Evolutionary conservation across 2,797 vertebrate genomes (phyloP), one percentile per base, ranked within the genome.

Genomic region (Oreonectes daqikongensis): DNA sequence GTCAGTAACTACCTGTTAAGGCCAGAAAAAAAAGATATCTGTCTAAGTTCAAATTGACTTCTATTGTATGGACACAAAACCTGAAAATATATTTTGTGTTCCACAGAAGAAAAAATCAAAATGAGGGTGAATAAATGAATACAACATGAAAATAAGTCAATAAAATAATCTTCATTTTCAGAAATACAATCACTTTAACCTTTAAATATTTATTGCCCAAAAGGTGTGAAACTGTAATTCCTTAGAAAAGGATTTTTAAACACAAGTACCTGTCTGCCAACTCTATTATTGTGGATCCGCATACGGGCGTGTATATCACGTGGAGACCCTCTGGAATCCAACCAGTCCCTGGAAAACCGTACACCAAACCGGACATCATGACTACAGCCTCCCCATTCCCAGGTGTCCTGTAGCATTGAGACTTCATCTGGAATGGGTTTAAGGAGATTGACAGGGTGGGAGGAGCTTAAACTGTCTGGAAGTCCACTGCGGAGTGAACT

Each of bases 301-400:
- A 96, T 97, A 75, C 95, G 93, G 61, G 96, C 95, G 6, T 96
- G 95, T 86, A 97, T 97, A 80, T 98, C 96, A 69, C 95, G 91
- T 14, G 95, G 92, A 78, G 95, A 95, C 53, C 95, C 95, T 2
- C 94, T 91, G 78, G 95, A 95, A 87, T 97, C 95, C 32, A 98
- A 91, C 92, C 96, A 98, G 84, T 97, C 95, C 55, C 94, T 91
- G 84, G 96, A 95, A 87, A 98, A 97, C 82, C 94, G 95, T 73
- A 97, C 94, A 42, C 94, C 96, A 63, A 96, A 96, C 55, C 93
- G 92, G 73, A 94, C 87, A 69, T 98, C 94, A 5, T 96, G 95
- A 81, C 94, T 96, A 87, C 96, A 98, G 80, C 95, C 96, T 24
- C 95, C 95, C 95, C 96, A 96, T 87, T 97, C 95, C 96, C 96